Percentiles rank a stretch among this genome's conserved stretches.
These are phyloP conservation scores for Metridium senile DNA, from an alignment of 92 coral and sea anemone genomes.

Conservation along the genomic window DNA sequence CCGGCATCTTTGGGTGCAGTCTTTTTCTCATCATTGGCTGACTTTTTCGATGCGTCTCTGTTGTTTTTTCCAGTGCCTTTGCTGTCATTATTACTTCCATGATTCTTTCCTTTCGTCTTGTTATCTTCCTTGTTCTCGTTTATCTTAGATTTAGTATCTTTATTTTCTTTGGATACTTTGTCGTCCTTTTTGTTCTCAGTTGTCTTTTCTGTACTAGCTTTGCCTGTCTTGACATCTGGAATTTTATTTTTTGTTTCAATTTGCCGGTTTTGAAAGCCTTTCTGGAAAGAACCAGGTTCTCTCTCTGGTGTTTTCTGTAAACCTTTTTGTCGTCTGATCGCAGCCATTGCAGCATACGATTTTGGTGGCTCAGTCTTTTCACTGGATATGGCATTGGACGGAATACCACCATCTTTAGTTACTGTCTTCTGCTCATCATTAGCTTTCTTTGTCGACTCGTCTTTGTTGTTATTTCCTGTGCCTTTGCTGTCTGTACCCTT, in stretches of 20 bases:
- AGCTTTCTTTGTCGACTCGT: no score
- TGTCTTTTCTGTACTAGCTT: not conserved
- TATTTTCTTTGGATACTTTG: not conserved
- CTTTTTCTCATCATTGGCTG: no score
- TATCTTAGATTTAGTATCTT: not conserved
- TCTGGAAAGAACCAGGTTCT: not conserved
- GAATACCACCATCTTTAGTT: no score
- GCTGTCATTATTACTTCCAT: no score
- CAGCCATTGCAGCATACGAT: no score
- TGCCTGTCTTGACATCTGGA: not conserved
- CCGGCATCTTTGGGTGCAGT: no score
- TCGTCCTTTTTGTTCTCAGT: not conserved
- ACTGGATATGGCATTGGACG: no score
- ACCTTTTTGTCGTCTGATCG: no score
- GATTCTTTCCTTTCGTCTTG: not conserved
- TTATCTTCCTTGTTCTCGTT: no score
- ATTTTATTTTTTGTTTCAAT: not conserved
- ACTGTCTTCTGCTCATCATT: no score
- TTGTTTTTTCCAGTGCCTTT: not conserved
- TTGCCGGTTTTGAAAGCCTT: not conserved
- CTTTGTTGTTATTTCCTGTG: not conserved
- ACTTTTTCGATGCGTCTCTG: not conserved
- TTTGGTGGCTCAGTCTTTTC: no score
- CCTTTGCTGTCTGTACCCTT: no score
- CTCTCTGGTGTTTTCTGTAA: not conserved